Base-by-base conservation (phyloP, 2,888 invertebrate species). In the Brachyopa scutellaris region DNA sequence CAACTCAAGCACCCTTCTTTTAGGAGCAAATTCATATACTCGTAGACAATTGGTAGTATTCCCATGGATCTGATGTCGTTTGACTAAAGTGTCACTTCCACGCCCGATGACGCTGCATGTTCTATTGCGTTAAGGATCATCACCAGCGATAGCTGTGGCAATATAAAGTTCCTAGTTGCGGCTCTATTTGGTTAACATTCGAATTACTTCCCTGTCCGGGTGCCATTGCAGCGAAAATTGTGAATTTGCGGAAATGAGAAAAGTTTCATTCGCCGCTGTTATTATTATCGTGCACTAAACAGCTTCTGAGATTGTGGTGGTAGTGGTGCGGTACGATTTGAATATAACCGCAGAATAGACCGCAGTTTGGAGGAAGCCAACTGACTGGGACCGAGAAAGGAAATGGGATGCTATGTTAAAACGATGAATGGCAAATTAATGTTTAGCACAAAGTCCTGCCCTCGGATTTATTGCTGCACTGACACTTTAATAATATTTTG, bases 201-300 rank as follows among this genome's bases (percentile, higher is more conserved):
- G 29, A 57, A 57, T 57, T 57, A 40, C 57, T 57, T 57, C 57
- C 40, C 9, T 29, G 15, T 57, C 57, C 57, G 40, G 40, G 23
- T 26, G 8, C 26, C 21, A 40, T 57, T 38, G 38, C 55, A 40
- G 55, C 13, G 38, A 23, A 26, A 40, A 40, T 57, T 38, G 23
- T 40, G 42, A 57, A 40, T 57, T 40, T 29, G 42, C 57, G 57
- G 57, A 57, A 57, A 57, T 57, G 57, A 57, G 57, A 57, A 57
- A 57, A 57, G 40, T 57, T 57, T 40, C 57, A 57, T 40, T 40
- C 42, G 26, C 23, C 33, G 23, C 26, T 57, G 15, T 38, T 11
- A 38, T 38, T 42, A 13, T 26, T 38, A 38, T 26, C 40, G 57
- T 23, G 40, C 23, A 42, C 23, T n/a, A n/a, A 36, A 19, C 23